phyloP scores from a whole-genome alignment of 2,888 invertebrate species.

The Catocala nupta region DNA sequence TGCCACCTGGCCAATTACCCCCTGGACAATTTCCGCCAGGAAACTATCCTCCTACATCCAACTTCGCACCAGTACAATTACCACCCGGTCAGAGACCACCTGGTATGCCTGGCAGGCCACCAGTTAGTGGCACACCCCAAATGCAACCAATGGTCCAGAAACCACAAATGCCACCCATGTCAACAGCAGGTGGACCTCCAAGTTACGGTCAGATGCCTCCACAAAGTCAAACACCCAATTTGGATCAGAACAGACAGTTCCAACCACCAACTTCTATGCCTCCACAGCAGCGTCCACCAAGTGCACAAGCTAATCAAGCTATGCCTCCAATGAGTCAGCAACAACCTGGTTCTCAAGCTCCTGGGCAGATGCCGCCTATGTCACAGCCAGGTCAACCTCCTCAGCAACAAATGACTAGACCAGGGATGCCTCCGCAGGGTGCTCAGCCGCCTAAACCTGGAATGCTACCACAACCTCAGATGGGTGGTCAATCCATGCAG shows the following conservation, averaged over 20 bases:
- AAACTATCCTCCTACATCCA: conserved; percentile 66
- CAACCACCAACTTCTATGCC: conserved; percentile 42
- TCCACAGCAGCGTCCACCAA: conserved; percentile 56
- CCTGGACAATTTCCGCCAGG: conserved; percentile 68
- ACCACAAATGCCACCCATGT: conserved; percentile 61
- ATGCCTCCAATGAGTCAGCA: conserved; percentile 46
- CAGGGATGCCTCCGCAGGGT: conserved; percentile 59
- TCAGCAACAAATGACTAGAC: conserved; percentile 49
- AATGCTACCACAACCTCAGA: conserved; percentile 50
- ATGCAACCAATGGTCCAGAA: conserved; percentile 60
- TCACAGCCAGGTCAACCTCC: conserved; percentile 56
- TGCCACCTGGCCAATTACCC: conserved; percentile 70
- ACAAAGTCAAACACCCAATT: conserved; percentile 41
- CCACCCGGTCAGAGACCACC: conserved; percentile 57
- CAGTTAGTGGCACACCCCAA: conserved; percentile 59
- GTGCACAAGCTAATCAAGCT: conserved; percentile 61
- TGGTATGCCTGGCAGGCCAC: conserved; percentile 54
- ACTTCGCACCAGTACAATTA: conserved; percentile 59
- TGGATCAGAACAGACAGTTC: conserved; percentile 49
- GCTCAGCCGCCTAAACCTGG: conserved; percentile 43
- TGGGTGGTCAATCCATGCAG: conserved; percentile 38
- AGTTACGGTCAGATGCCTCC: conserved; percentile 60
- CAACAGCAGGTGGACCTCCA: conserved; percentile 59
- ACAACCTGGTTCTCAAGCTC: conserved; percentile 42
- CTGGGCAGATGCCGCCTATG: conserved; percentile 56